Base-by-base conservation (phyloP, 2,888 invertebrate species). In the Drosophila borealis region DNA sequence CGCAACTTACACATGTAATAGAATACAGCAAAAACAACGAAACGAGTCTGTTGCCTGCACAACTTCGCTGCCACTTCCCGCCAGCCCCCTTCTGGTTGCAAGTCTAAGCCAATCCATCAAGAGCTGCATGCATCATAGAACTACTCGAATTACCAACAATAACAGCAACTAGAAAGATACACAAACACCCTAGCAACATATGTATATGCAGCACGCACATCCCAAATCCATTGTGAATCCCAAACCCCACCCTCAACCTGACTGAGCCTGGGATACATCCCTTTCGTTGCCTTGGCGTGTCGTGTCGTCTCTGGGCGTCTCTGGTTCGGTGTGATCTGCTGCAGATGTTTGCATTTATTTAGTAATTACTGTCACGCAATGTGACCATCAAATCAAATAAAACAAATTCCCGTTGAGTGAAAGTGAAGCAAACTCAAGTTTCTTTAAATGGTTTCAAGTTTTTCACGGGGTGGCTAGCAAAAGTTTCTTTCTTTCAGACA, bases 281-380 rank as follows among this genome's bases (percentile, higher is more conserved):
- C 56, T 61, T 44, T 70, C 63, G 45, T 39, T 70, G 76, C 25
- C 29, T 34, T 63, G 54, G 76, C 59, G 50, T 59, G 63, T 55
- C 49, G 60, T 69, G 63, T 55, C 49, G 60, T 69, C 60, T 55
- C 17, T 44, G 60, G 53, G 62, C 68, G 74, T 73, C 53, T 33
- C 55, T 50, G 46, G 14, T 57, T 46, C 36, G 69, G 55, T 89
- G 90, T 81, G 90, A 91, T 91, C 87, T 77, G 77, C 63, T 78
- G 79, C 90, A 90, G 90, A 91, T 90, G 90, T 90, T 91, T 91
- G 89, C 90, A 91, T 91, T 91, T 90, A 90, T 84, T 89, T 79
- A 84, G 89, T 91, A 91, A 91, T 90, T 91, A 90, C 85, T 91
- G 91, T 90, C 90, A 91, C 90, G 91, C 91, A 90, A 91, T 91